These are phyloP conservation scores for Orientallactaga bullata DNA, from an alignment of 2,113 vertebrate species.

Conservation along the genomic window DNA sequence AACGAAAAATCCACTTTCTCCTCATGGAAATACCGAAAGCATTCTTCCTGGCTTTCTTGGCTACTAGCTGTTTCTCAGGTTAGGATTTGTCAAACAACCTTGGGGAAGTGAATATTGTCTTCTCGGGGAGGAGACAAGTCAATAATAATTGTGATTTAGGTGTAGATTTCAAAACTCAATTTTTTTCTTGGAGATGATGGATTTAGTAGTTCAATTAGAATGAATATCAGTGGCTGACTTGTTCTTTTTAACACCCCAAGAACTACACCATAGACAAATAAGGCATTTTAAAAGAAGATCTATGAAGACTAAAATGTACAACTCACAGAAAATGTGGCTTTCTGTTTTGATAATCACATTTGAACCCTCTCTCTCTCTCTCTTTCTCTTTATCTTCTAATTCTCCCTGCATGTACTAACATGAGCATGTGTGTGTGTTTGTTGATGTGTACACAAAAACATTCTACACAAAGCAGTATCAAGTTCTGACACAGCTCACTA, in stretches of 20 bases:
- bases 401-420: background rate
- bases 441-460: background rate
- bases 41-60: constrained; percentile 57
- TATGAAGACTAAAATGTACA: background rate
- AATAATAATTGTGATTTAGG: constrained; percentile 1
- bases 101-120: background rate
- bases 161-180: constrained; percentile 15
- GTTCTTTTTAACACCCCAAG: constrained; percentile 13
- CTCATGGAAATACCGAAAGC: constrained; percentile 53
- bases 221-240: background rate
- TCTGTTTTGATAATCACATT: background rate
- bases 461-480: background rate
- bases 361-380: background rate
- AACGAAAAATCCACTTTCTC: background rate
- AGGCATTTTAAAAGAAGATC: background rate
- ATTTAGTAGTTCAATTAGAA: background rate
- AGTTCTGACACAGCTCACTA: background rate
- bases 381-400: background rate
- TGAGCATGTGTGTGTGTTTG: too few species aligned
- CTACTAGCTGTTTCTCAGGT: constrained; percentile 67
- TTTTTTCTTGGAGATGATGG: constrained; percentile 41
- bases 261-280: background rate
- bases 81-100: constrained; percentile 58
- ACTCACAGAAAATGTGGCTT: background rate
- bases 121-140: background rate